Percentiles rank a stretch among this genome's conserved stretches.
Evolutionary conservation across 2,113 vertebrate species (phyloP).

Genomic region (Montifringilla adamsi): DNA sequence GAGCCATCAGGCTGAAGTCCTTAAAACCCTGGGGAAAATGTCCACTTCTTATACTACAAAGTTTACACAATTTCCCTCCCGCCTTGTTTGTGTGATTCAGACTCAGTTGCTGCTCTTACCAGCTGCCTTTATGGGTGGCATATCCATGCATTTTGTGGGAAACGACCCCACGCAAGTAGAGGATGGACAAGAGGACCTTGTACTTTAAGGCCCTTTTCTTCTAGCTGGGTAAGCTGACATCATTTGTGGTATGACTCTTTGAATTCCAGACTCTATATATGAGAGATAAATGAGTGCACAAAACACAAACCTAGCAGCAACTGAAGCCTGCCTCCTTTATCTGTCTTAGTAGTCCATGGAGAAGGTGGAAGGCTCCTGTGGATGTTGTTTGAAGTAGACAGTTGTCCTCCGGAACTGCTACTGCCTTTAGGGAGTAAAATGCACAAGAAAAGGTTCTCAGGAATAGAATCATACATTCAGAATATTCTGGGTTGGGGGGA

Average conservation of each 20-base stretch:
- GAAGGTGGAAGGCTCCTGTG: not conserved
- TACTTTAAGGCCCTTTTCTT: not conserved
- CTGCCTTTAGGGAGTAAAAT: not conserved
- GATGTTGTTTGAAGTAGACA: not conserved
- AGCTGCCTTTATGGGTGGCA: conserved; percentile 42
- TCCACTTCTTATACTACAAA: not conserved
- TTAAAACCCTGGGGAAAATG: not conserved
- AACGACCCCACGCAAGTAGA: not conserved
- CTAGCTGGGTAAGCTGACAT: not conserved
- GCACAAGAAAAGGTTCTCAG: not conserved
- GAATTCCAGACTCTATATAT: not conserved
- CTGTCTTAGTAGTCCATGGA: not conserved
- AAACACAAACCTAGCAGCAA: not conserved
- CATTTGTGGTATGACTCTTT: not conserved
- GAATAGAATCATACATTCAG: not conserved
- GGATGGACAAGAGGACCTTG: not conserved
- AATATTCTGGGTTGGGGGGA: not conserved
- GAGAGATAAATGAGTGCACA: not conserved
- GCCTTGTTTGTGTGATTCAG: conserved; percentile 30
- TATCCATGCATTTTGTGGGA: not conserved
- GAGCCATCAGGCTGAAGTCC: not conserved
- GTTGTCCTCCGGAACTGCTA: not conserved
- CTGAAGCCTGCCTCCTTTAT: not conserved
- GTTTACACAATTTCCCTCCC: conserved; percentile 3
- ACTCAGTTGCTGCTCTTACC: not conserved